Evolutionary conservation across 1,140 invertebrate genomes (phyloP), one percentile per base, ranked within the genome.

Genomic region (Anastrepha obliqua): DNA sequence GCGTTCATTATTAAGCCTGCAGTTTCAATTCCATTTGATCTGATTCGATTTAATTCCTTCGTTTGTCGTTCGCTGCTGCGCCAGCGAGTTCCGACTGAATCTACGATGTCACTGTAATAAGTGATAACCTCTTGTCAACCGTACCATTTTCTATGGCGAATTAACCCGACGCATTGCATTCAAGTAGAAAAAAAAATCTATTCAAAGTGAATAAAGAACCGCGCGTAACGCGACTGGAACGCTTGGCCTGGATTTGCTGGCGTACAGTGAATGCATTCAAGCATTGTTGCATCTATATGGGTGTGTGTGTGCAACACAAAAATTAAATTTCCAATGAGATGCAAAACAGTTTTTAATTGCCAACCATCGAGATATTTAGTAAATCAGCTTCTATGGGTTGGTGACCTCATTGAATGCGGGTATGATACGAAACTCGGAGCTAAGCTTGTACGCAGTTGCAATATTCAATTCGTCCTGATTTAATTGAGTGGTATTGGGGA

Each of bases 61-160:
- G 4, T 4, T 62, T 62, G 3, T 3, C 42, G 6, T 47, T 74
- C 11, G 4, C 17, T 9, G 0, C 67, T 65, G 9, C n/a, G 62
- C 62, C 20, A 29, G 29, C 29, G 65, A 29, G 20, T 70, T 11
- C 65, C 20, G 42, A 42, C 67, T 74, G 67, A 15, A 47, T 74
- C 15, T 9, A 15, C 15, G 20, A n/a, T 29, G 13, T 74, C 42
- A 47, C 11, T 47, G 67, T 9, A 15, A 74, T 17, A 67, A 67
- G n/a, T n/a, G 64, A 67, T 67, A 67, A 47, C 67, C 67, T 74
- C 44, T 74, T 74, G 67, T 74, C 39, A 74, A 74, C 67, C 44
- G 11, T 42, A 74, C 15, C 17, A 74, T 74, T 44, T 74, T 13
- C 17, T 15, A 29, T 15, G 5, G 39, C 42, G 44, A 74, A 47